Evolutionary conservation across 2,797 vertebrate species (phyloP), one percentile per base, ranked within the genome.

Genomic region (Myotis findleyi): DNA sequence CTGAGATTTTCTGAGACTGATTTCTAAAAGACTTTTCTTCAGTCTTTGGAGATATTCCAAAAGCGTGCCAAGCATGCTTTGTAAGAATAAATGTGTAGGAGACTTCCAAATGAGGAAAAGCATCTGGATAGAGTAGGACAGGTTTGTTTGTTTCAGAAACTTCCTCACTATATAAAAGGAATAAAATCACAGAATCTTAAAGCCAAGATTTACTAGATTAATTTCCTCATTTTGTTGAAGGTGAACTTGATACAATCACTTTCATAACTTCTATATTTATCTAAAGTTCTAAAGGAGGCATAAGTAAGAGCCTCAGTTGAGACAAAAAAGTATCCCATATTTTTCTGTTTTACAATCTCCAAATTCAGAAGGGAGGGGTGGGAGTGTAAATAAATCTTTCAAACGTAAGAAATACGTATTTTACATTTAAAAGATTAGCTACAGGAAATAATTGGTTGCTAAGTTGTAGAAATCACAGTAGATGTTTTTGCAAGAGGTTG

Each of bases 401-500:
- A 80, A 38, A 79, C 7, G 16, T 36, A 77, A 53, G 36, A 89
- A 33, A 87, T 4, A 49, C 30, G 27, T 57, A 71, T 72, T 82
- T 90, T 87, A 84, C 33, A 73, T 72, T 62, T 72, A 53, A 90
- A 90, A 85, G 7, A 72, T 23, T 23, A 89, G 5, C 10, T 84
- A 53, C 16, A 81, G 6, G 23, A 18, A 23, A 90, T 53, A 49
- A 77, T 16, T 83, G 25, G 7, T 87, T 80, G 49, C 89, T 76
- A 71, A 89, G 55, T 84, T 92, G 10, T 81, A 47, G 38, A 85
- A 96, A 75, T 68, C 53, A 95, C 33, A 87, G 30, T 90, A 83
- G 41, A 33, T 96, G 36, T 94, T 97, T 96, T 89, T 86, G 7
- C 55, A 95, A 94, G 53, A 83, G n/a, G 38, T 9, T 71, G 8